A percentile compares a stretch with the other conserved stretches of the same genome.
Conservation (phyloP, 2,888 invertebrate genomes). For the Dryomyza anilis region DNA sequence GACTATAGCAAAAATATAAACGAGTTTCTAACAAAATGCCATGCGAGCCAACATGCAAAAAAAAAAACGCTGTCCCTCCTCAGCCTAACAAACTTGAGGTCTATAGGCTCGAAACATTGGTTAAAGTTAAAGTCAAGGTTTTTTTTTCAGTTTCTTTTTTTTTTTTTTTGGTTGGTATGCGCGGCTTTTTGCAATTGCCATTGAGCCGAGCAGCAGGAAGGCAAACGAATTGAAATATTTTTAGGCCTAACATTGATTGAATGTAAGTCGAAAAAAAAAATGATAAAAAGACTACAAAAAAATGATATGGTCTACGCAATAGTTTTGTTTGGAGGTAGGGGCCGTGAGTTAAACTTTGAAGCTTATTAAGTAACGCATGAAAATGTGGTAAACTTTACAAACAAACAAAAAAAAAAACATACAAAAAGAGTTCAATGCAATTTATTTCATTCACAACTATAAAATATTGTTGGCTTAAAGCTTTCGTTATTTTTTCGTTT, state of each 20-base stretch:
- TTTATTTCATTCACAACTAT: no score
- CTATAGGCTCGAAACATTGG: neutral
- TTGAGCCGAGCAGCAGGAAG: slow-evolving; percentile 6
- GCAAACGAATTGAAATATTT: no score
- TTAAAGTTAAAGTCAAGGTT: slow-evolving; percentile 18
- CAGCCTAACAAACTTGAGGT: neutral
- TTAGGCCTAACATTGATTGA: no score
- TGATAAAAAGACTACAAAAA: no score
- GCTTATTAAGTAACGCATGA: neutral
- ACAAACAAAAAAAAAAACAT: neutral
- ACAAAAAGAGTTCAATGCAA: no score
- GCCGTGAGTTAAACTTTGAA: neutral
- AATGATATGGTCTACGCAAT: no score
- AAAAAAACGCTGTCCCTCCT: neutral
- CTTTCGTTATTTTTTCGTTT: neutral
- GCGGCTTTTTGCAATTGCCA: slow-evolving; percentile 2
- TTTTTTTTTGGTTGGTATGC: neutral
- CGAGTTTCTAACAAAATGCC: neutral
- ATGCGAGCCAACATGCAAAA: neutral
- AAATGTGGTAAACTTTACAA: neutral
- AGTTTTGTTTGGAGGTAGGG: neutral
- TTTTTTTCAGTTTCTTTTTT: neutral
- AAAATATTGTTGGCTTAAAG: no score
- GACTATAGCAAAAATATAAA: neutral
- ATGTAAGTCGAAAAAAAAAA: no score